Conservation (phyloP, 1,140 invertebrate species). For the silkworm (Bombyx mori) region DNA sequence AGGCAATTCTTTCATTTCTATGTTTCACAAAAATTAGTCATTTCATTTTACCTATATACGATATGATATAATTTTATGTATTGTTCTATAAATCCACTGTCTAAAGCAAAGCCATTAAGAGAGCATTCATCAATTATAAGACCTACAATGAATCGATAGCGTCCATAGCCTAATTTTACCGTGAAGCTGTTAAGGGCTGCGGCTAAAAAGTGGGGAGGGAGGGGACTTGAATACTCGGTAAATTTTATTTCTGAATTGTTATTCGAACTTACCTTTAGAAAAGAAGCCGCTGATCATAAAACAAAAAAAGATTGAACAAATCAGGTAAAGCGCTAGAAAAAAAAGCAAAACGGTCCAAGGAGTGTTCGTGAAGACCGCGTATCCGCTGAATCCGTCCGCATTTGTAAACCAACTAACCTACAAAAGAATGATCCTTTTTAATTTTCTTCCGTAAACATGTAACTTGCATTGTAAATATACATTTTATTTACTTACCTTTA, state of each 20-base stretch:
- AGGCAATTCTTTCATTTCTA: too few species aligned
- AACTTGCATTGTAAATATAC: background rate
- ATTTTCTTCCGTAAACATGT: background rate
- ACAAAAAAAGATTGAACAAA: slow-evolving; percentile 75
- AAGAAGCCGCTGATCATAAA: slow-evolving; percentile 81
- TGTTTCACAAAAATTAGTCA: too few species aligned
- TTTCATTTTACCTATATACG: too few species aligned
- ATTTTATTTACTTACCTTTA: slow-evolving; percentile 52
- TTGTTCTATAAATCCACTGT: too few species aligned
- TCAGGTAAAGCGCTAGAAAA: slow-evolving; percentile 73
- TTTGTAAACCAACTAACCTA: slow-evolving; percentile 65
- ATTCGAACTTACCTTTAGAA: slow-evolving; percentile 73
- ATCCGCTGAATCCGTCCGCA: slow-evolving; percentile 52
- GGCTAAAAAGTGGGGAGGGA: too few species aligned
- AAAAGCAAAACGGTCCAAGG: slow-evolving; percentile 73
- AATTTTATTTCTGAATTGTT: background rate
- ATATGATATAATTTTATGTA: slow-evolving; percentile 3
- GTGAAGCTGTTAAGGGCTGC: too few species aligned
- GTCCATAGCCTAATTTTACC: too few species aligned
- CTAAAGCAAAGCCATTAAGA: too few species aligned
- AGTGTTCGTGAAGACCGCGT: slow-evolving; percentile 71
- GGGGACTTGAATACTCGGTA: background rate
- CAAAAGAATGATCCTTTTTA: slow-evolving; percentile 12
- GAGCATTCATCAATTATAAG: too few species aligned
- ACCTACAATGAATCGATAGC: too few species aligned